phyloP scores from a whole-genome alignment of 2,113 vertebrate species.

The Epinephelus lanceolatus region DNA sequence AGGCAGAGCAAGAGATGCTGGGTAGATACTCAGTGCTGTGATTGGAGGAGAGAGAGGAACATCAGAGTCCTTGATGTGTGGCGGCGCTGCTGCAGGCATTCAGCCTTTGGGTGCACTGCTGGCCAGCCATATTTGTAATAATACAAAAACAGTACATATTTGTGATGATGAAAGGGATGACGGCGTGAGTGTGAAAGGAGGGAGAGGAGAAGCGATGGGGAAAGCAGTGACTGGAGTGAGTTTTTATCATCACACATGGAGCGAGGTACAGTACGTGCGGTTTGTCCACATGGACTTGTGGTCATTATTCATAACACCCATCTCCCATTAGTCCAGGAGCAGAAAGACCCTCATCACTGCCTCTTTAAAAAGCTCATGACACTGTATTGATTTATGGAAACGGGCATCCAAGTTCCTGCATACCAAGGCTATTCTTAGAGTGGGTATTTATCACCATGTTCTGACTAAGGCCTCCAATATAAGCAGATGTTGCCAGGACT shows the following conservation, averaged over 20 bases:
- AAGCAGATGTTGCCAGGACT: slow-evolving; percentile 50
- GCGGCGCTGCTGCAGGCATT: slow-evolving; percentile 21
- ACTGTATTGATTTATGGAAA: slow-evolving; percentile 45
- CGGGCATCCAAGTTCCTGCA: slow-evolving; percentile 32
- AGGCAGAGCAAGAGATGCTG: slow-evolving; percentile 70
- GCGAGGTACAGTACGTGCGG: neutral
- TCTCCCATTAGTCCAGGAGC: slow-evolving; percentile 8
- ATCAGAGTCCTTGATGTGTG: slow-evolving; percentile 54
- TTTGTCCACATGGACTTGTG: slow-evolving; percentile 5
- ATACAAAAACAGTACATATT: slow-evolving; percentile 1
- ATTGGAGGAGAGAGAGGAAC: slow-evolving; percentile 72
- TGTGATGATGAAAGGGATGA: slow-evolving; percentile 10
- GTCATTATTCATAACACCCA: neutral
- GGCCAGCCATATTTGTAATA: neutral
- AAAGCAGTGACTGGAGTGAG: neutral
- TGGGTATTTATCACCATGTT: slow-evolving; percentile 65
- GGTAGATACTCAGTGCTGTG: slow-evolving; percentile 79
- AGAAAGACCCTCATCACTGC: slow-evolving; percentile 20
- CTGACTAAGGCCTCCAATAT: slow-evolving; percentile 58
- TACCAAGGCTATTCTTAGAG: slow-evolving; percentile 61
- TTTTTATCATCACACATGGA: slow-evolving; percentile 1
- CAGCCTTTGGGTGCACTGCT: slow-evolving; percentile 21
- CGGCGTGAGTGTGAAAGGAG: neutral
- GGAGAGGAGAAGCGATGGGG: neutral
- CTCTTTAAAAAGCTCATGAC: slow-evolving; percentile 42